Base-by-base conservation (phyloP, 2,888 invertebrate genomes). In the Drosophila helvetica region DNA sequence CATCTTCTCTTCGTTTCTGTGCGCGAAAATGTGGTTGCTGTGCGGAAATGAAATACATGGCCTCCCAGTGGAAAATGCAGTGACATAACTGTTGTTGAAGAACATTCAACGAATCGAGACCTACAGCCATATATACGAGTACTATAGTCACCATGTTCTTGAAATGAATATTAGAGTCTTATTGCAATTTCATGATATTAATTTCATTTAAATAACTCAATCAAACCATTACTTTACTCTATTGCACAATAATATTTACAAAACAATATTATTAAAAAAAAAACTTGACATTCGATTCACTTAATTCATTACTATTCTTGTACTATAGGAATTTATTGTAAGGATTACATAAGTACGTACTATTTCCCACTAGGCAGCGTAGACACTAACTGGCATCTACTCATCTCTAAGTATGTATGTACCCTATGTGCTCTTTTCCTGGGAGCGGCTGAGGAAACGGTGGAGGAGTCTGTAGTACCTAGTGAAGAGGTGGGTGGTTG, bases 11-110 rank as follows among this genome's bases (percentile, higher is more conserved):
- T 64, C 69, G 47, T 48, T 64, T 74, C 72, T 70, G 75, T 77
- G 60, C 78, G 81, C 83, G 80, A 74, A 75, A 86, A 75, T 83
- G 74, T 76, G 78, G 80, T 72, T 86, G 80, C 55, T 75, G 60
- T 61, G 38, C 33, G 30, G 33, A 43, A 22, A 42, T 42, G 33
- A 43, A 22, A 30, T 48, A 25, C 30, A 25, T 47, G 56, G 45
- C 12, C 18, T 7, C 64, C 69, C 59, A 54, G 69, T 69, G 58
- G 68, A 45, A 70, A 61, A 70, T 52, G 6, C 33, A 38, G 33
- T 38, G 33, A 38, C 33, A 38, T 12, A 38, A 15, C 33, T 5
- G 2, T 38, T 38, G 15, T 38, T 38, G 33, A 2, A 38, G 33
- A 38, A 9, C 6, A 38, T 38, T 15, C 6, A 6, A 5, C 38